A percentile compares a stretch with the other conserved stretches of the same genome.
Evolutionary conservation across 2,113 vertebrate genomes (phyloP).

Genomic region (Rhipidura dahli): DNA sequence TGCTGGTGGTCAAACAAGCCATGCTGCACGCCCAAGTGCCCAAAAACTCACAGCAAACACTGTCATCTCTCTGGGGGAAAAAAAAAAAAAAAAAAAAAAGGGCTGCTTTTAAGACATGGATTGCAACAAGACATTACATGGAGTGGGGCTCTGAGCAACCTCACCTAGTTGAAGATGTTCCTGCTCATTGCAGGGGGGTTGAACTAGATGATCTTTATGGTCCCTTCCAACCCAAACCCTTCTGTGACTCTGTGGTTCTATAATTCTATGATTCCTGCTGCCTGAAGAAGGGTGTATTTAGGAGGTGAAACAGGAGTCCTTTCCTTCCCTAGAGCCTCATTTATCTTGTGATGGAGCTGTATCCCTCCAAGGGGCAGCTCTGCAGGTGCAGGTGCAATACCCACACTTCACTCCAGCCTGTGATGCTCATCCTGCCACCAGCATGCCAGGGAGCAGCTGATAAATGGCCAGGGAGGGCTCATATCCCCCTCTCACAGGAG

Average conservation of each 20-base stretch:
- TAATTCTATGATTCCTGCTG: background rate
- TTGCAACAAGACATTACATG: background rate
- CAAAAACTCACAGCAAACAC: background rate
- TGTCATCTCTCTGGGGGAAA: background rate
- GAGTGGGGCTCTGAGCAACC: background rate
- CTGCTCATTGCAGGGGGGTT: background rate
- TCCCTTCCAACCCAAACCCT: background rate
- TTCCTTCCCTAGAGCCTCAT: background rate
- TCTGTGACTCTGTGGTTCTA: background rate
- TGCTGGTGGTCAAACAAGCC: background rate
- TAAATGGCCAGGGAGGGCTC: background rate
- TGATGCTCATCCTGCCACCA: background rate
- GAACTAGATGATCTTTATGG: background rate
- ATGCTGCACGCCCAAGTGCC: background rate
- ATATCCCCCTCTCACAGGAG: background rate
- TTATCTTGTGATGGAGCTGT: background rate
- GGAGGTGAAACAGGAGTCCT: background rate
- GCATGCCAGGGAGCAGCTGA: fast-evolving
- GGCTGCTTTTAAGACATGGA: background rate
- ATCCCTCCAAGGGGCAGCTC: fast-evolving
- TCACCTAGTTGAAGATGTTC: background rate
- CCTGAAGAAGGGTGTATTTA: background rate
- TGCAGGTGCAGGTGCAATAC: background rate
- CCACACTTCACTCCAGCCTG: background rate
- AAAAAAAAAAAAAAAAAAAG: background rate